A percentile compares a stretch with the other conserved stretches of the same genome.
Conservation (phyloP, 2,797 vertebrate species). For the Galago senegalensis region DNA sequence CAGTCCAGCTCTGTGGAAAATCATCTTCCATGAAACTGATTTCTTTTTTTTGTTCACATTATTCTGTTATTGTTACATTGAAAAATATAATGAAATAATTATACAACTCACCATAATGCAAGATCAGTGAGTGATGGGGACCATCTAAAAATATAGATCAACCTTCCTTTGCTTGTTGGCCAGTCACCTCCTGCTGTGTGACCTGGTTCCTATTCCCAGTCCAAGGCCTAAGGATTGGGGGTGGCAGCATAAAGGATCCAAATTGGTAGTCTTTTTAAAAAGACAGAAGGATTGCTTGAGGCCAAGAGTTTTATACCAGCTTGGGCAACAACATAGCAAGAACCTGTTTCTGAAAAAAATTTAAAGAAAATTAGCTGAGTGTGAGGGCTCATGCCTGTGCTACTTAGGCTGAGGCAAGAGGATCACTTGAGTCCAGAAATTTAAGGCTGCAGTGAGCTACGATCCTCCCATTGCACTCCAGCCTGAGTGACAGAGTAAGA, state of each 20-base stretch:
- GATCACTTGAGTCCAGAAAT: neutral
- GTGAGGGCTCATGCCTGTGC: neutral
- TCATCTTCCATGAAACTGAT: too few relatives aligned
- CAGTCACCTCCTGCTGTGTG: too few relatives aligned
- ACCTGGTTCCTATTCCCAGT: too few relatives aligned
- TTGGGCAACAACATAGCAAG: neutral
- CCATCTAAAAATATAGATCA: too few relatives aligned
- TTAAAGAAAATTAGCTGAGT: neutral
- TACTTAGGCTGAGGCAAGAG: neutral
- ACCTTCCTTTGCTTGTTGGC: too few relatives aligned
- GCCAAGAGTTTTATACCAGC: neutral
- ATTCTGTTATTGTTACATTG: too few relatives aligned
- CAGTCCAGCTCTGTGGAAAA: too few relatives aligned
- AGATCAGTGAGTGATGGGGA: too few relatives aligned
- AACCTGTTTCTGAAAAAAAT: neutral
- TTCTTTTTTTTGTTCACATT: too few relatives aligned
- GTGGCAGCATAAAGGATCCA: neutral
- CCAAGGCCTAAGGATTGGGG: too few relatives aligned
- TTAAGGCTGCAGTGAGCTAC: neutral
- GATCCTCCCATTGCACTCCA: neutral
- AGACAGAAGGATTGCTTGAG: neutral
- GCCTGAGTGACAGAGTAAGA: neutral
- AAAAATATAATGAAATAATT: too few relatives aligned
- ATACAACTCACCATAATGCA: too few relatives aligned
- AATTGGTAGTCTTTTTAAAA: neutral